A percentile compares a stretch with the other conserved stretches of the same genome.
Evolutionary conservation across 2,797 vertebrate species (phyloP).

Genomic region (Galaxias olidus): DNA sequence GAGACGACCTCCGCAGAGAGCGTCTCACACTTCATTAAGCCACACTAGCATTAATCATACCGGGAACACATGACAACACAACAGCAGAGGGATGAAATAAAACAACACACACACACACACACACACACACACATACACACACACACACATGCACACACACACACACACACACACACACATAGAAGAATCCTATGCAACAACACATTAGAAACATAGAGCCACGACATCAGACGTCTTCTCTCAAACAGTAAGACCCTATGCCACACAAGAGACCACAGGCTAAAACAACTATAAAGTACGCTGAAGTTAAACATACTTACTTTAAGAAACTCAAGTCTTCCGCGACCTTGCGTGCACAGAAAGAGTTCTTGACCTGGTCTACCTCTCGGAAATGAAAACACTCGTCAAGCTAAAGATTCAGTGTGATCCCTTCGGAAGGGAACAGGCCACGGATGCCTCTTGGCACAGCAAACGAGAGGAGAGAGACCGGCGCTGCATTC

Average conservation of each 20-base stretch:
- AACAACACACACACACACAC: conserved; percentile 36
- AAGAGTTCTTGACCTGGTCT: conserved; percentile 43
- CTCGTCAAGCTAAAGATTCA: conserved; percentile 24
- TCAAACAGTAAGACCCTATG: too few relatives aligned
- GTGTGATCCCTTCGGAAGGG: conserved; percentile 26
- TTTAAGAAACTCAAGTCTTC: too few relatives aligned
- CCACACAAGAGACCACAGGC: too few relatives aligned
- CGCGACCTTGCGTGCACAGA: conserved; percentile 4
- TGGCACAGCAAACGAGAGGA: conserved; percentile 46
- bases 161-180: not conserved
- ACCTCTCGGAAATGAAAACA: conserved; percentile 52
- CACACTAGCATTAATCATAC: conserved; percentile 52
- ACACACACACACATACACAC: conserved; percentile 20
- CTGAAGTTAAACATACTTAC: too few relatives aligned
- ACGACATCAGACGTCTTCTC: too few relatives aligned
- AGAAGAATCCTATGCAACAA: not conserved
- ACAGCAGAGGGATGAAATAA: conserved; percentile 22
- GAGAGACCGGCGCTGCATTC: conserved; percentile 57
- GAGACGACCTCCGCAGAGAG: conserved; percentile 44
- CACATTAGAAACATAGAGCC: too few relatives aligned
- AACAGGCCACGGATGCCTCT: conserved; percentile 44
- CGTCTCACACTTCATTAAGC: conserved; percentile 68
- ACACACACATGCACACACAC: conserved; percentile 12
- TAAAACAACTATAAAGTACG: too few relatives aligned
- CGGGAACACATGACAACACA: conserved; percentile 42